phyloP scores from a whole-genome alignment of 1,140 invertebrate species.

The Drosophila melanica region DNA sequence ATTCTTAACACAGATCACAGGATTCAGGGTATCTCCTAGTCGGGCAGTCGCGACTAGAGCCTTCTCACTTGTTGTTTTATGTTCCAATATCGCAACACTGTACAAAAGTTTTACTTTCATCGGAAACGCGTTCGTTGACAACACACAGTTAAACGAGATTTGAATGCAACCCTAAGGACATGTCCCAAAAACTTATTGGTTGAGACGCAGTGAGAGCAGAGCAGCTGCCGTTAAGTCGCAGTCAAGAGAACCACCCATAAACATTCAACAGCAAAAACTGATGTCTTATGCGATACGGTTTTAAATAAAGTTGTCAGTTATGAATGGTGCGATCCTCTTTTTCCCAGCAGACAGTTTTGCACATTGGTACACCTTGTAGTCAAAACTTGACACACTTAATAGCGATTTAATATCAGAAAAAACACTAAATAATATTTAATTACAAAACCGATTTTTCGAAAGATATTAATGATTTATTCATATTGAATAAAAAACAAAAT shows the following conservation, averaged over 20 bases:
- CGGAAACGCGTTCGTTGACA: constrained; percentile 46
- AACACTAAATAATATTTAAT: no score
- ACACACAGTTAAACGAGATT: background rate
- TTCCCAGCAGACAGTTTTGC: background rate
- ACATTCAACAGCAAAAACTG: background rate
- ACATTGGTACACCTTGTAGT: background rate
- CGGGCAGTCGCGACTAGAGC: no score
- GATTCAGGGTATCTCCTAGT: no score
- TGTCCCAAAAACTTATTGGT: constrained; percentile 11
- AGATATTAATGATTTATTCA: no score
- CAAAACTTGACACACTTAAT: background rate
- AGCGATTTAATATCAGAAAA: no score
- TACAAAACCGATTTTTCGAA: no score
- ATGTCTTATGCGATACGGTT: constrained; percentile 8
- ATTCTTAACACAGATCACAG: no score
- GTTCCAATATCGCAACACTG: constrained; percentile 40
- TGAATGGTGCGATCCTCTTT: background rate
- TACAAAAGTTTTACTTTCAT: constrained; percentile 70
- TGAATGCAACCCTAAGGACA: constrained; percentile 57
- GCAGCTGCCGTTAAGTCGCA: background rate
- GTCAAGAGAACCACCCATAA: constrained; percentile 34
- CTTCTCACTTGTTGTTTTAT: constrained; percentile 24
- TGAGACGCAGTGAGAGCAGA: background rate
- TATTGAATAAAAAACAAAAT: no score
- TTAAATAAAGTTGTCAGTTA: constrained; percentile 59